phyloP scores from a whole-genome alignment of 2,797 vertebrate species.

The Ficedula albicollis region DNA sequence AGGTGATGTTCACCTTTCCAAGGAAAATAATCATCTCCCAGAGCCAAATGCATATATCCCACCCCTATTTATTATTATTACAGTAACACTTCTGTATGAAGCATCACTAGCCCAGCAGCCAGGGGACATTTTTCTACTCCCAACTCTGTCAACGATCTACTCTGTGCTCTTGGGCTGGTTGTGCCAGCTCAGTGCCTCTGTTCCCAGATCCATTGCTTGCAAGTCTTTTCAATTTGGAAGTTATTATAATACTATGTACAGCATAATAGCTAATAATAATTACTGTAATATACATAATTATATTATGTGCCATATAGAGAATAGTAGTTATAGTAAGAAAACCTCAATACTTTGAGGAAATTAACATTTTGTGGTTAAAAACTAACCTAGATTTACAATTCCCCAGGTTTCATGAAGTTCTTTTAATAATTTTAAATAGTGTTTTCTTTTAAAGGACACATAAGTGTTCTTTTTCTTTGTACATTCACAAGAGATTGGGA shows the following conservation, averaged over 20 bases:
- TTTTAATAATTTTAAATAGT: constrained; percentile 24
- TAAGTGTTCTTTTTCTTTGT: neutral
- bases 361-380: constrained; percentile 26
- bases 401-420: neutral
- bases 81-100: neutral
- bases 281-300: constrained; percentile 52
- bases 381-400: constrained; percentile 38
- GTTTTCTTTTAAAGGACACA: neutral
- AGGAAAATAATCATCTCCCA: neutral
- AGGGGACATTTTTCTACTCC: neutral
- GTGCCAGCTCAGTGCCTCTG: neutral
- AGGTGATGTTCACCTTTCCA: constrained; percentile 32
- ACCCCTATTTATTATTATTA: constrained; percentile 25
- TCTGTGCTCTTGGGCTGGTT: neutral
- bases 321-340: constrained; percentile 14
- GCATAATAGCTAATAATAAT: constrained; percentile 58
- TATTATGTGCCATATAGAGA: constrained; percentile 8
- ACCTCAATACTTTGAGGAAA: constrained; percentile 31
- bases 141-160: neutral
- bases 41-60: neutral
- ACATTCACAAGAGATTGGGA: neutral
- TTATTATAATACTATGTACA: constrained; percentile 1
- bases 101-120: neutral
- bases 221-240: constrained; percentile 11
- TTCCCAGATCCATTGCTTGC: constrained; percentile 7